Percentiles rank a stretch among this genome's conserved stretches.
phyloP scores from a whole-genome alignment of 2,888 invertebrate genomes.

The Eupithecia tripunctaria region DNA sequence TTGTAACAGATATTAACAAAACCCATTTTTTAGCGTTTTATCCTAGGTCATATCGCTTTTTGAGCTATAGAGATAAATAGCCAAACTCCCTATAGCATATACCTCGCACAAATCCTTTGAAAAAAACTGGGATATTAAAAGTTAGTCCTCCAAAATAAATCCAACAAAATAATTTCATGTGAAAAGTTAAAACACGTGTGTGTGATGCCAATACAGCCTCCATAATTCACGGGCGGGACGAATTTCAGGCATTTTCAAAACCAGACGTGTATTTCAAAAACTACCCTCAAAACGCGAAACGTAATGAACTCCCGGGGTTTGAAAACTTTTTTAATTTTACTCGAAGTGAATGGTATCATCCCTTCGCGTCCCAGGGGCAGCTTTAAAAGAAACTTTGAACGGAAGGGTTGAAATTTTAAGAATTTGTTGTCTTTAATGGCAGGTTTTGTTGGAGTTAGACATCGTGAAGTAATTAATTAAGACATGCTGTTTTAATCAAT shows the following conservation, averaged over 20 bases:
- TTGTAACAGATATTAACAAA: too few relatives aligned
- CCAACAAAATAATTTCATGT: not conserved
- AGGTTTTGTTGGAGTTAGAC: constrained; percentile 40
- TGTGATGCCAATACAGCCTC: constrained; percentile 9
- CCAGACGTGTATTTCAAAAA: constrained; percentile 35
- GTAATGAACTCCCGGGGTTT: constrained; percentile 48
- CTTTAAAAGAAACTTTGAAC: constrained; percentile 48
- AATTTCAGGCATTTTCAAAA: not conserved
- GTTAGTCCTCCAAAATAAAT: not conserved
- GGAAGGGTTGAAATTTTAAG: constrained; percentile 38
- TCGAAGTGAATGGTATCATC: constrained; percentile 52
- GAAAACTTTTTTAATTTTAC: constrained; percentile 65
- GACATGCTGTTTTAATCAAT: constrained; percentile 41
- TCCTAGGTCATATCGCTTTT: too few relatives aligned
- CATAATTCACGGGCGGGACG: not conserved
- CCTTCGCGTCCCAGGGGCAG: constrained; percentile 41
- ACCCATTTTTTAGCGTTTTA: too few relatives aligned
- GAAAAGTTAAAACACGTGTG: constrained; percentile 8
- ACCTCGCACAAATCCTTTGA: not conserved
- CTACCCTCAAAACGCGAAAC: constrained; percentile 45
- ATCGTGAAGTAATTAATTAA: constrained; percentile 41
- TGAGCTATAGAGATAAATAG: not conserved
- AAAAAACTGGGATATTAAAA: not conserved
- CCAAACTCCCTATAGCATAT: not conserved
- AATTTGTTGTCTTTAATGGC: constrained; percentile 42